Evolutionary conservation across 2,113 vertebrate genomes (phyloP).

Genomic region (Thalassarche chlororhynchos): DNA sequence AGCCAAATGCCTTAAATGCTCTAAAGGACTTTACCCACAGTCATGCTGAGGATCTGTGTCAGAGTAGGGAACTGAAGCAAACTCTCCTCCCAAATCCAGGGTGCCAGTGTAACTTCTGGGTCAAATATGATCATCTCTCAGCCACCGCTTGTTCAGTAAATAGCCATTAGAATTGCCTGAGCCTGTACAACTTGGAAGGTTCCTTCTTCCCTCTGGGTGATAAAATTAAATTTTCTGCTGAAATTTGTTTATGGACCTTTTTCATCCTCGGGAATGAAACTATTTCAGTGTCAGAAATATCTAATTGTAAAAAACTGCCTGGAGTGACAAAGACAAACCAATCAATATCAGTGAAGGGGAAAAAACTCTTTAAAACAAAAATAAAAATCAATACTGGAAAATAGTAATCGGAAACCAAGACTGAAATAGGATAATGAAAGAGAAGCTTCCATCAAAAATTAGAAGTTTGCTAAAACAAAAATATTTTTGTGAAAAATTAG

Average conservation of each 20-base stretch:
- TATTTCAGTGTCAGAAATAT: not conserved
- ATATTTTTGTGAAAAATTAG: not conserved
- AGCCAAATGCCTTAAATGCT: not conserved
- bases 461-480: not conserved
- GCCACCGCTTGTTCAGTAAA: not conserved
- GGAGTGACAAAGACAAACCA: not conserved
- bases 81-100: not conserved
- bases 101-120: not conserved
- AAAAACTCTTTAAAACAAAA: not conserved
- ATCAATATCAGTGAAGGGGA: not conserved
- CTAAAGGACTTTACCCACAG: not conserved
- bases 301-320: not conserved
- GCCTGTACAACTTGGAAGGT: not conserved
- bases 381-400: not conserved
- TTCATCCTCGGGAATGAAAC: not conserved
- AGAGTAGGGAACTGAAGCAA: not conserved
- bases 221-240: not conserved
- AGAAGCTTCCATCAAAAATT: not conserved
- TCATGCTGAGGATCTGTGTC: not conserved
- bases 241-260: not conserved
- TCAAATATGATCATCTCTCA: not conserved
- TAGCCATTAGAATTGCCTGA: not conserved
- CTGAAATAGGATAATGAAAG: not conserved
- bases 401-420: not conserved
- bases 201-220: not conserved